A percentile compares a stretch with the other conserved stretches of the same genome.
phyloP scores from a whole-genome alignment of 2,888 invertebrate genomes.

The Nemotelus nigrinus region DNA sequence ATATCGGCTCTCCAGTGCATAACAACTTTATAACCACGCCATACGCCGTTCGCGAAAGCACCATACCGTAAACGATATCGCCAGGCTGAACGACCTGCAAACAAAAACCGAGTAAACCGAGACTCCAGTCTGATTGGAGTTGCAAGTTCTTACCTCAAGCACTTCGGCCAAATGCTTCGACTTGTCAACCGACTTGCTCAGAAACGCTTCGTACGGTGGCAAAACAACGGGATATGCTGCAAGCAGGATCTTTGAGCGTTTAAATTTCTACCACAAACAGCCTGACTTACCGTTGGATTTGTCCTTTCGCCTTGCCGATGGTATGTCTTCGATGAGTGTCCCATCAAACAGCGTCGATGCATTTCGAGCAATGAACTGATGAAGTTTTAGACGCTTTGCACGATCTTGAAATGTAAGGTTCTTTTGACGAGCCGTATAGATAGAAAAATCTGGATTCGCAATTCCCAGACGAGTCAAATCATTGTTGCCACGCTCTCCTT shows the following conservation, averaged over 20 bases:
- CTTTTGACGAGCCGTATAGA: slow-evolving; percentile 82
- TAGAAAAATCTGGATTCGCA: slow-evolving; percentile 74
- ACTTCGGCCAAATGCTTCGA: slow-evolving; percentile 81
- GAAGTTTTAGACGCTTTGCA: slow-evolving; percentile 82
- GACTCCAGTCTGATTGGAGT: neutral
- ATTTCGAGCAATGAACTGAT: slow-evolving; percentile 88
- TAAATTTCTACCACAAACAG: neutral
- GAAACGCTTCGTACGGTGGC: slow-evolving; percentile 88
- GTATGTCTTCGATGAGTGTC: slow-evolving; percentile 66
- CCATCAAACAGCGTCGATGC: slow-evolving; percentile 79
- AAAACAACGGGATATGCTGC: slow-evolving; percentile 66
- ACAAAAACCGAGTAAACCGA: slow-evolving; percentile 22
- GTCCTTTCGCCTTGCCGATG: slow-evolving; percentile 56
- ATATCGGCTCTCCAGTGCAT: slow-evolving; percentile 82
- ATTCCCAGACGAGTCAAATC: slow-evolving; percentile 74
- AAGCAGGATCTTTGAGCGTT: neutral
- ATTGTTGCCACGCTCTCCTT: slow-evolving; percentile 81
- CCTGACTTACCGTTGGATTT: slow-evolving; percentile 38
- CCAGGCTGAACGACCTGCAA: slow-evolving; percentile 76
- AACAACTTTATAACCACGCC: slow-evolving; percentile 84
- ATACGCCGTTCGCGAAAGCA: slow-evolving; percentile 77
- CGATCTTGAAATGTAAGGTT: slow-evolving; percentile 85
- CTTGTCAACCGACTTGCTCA: slow-evolving; percentile 76
- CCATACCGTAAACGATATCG: slow-evolving; percentile 81
- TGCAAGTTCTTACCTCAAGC: slow-evolving; percentile 73